Base-by-base conservation (phyloP, 2,888 invertebrate species). In the Priocnemis perturbator region DNA sequence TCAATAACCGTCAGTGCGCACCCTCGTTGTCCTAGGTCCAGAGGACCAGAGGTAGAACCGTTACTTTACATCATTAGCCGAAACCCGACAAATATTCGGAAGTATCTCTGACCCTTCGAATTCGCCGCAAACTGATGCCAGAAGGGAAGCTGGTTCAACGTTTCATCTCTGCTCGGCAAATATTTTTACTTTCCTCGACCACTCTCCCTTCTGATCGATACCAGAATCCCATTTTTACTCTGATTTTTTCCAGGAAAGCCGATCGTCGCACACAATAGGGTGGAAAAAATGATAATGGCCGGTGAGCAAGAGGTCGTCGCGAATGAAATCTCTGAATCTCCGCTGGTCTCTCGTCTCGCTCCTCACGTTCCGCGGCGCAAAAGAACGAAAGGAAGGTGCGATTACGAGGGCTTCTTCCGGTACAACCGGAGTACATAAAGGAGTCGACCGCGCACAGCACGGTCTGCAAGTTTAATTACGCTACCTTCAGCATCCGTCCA, bases 21-120 rank as follows among this genome's bases (percentile, higher is more conserved):
- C 69, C 67, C 67, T 55, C 63, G 66, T 78, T 78, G 75, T 79
- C 73, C 69, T 77, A 79, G 80, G 71, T 79, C 69, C 73, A 69
- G 77, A 79, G 80, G 71, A 77, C 69, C 73, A 69, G 77, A 47
- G 37, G 37, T 37, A 17, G 57, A 19, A 30, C 37, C 37, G 37
- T 37, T 37, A 37, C 37, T 37, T 11, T 11, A 11, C 37, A 37
- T 37, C 37, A 37, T 37, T 37, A 37, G 37, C 37, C 37, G 37
- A 37, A 37, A 37, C 11, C 37, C 37, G 11, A 11, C 37, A 9
- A 37, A 37, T 37, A 37, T 37, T 37, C 7, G 37, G 37, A 7
- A 37, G 37, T 3, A 26, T 26, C 26, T 26, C 26, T 11, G 4
- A 11, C 7, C 37, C 37, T 9, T 11, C 5, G 26, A 26, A 26